Conservation (phyloP, 2,113 vertebrate species). For the Monopterus albus region DNA sequence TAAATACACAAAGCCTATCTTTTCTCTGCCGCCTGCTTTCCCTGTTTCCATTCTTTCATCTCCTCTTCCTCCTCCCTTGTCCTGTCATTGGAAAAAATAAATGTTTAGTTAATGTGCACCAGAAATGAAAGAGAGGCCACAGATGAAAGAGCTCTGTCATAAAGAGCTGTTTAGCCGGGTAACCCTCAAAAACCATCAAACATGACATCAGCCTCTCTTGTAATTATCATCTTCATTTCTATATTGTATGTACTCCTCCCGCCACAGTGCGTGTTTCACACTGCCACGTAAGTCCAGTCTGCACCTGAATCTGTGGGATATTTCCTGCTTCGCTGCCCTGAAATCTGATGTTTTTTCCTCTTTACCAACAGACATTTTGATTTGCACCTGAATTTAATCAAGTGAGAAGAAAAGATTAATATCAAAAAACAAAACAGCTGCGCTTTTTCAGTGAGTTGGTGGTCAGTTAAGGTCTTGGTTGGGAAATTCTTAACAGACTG, state of each 20-base stretch:
- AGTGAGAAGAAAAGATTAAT: constrained; percentile 9
- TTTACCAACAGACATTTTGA: not conserved
- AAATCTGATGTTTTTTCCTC: constrained; percentile 10
- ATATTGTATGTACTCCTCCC: not conserved
- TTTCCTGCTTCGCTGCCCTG: constrained; percentile 7
- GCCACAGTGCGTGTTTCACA: not conserved
- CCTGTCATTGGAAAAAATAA: constrained; percentile 25
- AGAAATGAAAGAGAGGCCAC: constrained; percentile 40
- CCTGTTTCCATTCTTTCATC: constrained; percentile 45
- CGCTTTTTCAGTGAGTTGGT: not conserved
- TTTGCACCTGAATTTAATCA: not conserved
- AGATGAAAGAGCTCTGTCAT: constrained; percentile 52
- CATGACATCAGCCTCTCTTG: constrained; percentile 24
- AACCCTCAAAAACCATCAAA: constrained; percentile 37
- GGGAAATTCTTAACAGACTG: not conserved
- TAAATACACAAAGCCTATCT: constrained; percentile 3
- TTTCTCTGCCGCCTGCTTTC: constrained; percentile 41
- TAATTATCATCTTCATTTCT: constrained; percentile 55
- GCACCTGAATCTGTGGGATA: not conserved
- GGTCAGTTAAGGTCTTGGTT: not conserved
- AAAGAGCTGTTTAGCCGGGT: constrained; percentile 55
- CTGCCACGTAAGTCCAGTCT: constrained; percentile 35
- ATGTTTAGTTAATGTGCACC: constrained; percentile 44
- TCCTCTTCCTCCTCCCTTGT: constrained; percentile 2
- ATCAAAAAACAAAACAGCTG: not conserved